Evolutionary conservation across 2,797 vertebrate species (phyloP), one percentile per base, ranked within the genome.

Genomic region (Enteromius argenteus): DNA sequence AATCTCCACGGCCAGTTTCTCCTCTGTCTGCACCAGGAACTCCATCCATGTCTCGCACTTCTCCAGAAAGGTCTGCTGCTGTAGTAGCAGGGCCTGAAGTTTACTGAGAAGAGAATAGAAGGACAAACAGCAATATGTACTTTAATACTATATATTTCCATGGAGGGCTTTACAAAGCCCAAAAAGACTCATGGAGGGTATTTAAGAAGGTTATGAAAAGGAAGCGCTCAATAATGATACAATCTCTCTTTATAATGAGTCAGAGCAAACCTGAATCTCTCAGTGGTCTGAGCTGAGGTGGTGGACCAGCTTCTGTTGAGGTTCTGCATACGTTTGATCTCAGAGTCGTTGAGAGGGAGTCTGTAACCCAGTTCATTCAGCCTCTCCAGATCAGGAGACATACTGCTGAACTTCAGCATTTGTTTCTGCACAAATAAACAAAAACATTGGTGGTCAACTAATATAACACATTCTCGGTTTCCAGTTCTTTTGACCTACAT

Each of bases 11-110:
- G 96, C 95, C 86, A 99, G 91, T 80, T 98, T 98, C 84, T 97
- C 95, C 80, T 99, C 98, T 0, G 97, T 99, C 89, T 98, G 96
- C 86, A 96, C 94, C 87, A 99, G 92, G 88, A 99, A 98, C 90
- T 99, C 97, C 98, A 99, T 98, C 98, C 98, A 99, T 0, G 96
- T 96, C 86, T 99, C 97, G 88, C 98, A 99, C 90, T 99, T 99
- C 93, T 99, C 97, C 79, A 97, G 92, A 92, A 99, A 99, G 51
- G 96, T 99, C 92, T 99, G 98, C 85, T 98, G 97, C 88, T 97
- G 96, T 44, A 99, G 96, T 90, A 97, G 85, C 89, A 96, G 95
- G 2, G 97, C 97, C 92, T 99, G 98, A 83, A 99, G 92, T 90
- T 99, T 98, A 91, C 98, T 99, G 92, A 69, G 86, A 74, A 86